Evolutionary conservation across 2,113 vertebrate genomes (phyloP).

Genomic region (Chaetodon trifascialis): DNA sequence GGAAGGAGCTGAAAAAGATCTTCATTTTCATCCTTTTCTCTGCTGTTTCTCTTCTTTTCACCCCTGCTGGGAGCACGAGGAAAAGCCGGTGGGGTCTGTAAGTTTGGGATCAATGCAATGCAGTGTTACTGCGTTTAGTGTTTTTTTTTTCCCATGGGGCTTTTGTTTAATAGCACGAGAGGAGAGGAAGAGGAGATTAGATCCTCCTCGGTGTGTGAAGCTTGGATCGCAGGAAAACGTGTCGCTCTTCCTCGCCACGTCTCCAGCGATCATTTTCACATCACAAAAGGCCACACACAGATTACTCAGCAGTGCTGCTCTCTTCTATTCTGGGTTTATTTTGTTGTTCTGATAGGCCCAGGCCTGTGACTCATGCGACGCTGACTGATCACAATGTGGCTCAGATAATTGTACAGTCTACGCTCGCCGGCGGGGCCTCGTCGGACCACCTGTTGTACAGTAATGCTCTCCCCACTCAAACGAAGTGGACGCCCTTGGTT

Average conservation of each 20-base stretch:
- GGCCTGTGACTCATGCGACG: constrained; percentile 42
- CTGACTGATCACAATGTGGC: constrained; percentile 12
- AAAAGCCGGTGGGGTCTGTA: constrained; percentile 9
- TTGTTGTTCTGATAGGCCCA: constrained; percentile 30
- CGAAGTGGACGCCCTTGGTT: constrained; percentile 17
- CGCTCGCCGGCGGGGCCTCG: constrained; percentile 11
- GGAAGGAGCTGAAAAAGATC: constrained; percentile 5
- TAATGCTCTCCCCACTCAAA: constrained; percentile 17
- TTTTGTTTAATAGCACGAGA: constrained; percentile 5
- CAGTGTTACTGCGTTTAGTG: not conserved
- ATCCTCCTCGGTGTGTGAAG: not conserved
- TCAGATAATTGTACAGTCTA: constrained; percentile 17
- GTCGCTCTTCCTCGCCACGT: constrained; percentile 8
- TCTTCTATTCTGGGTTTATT: constrained; percentile 47
- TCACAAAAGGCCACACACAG: constrained; percentile 41
- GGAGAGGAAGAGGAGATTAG: constrained; percentile 14
- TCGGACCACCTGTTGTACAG: constrained; percentile 3
- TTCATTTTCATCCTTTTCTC: constrained; percentile 17
- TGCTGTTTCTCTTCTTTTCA: constrained; percentile 1
- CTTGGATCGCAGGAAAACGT: not conserved
- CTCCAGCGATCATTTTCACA: constrained; percentile 30
- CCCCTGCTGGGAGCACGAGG: constrained; percentile 28
- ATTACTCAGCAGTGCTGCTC: constrained; percentile 36
- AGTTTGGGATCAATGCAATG: not conserved
- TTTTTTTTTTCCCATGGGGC: not conserved